Conservation (phyloP, 2,113 vertebrate species). For the Centropus unirufus region DNA sequence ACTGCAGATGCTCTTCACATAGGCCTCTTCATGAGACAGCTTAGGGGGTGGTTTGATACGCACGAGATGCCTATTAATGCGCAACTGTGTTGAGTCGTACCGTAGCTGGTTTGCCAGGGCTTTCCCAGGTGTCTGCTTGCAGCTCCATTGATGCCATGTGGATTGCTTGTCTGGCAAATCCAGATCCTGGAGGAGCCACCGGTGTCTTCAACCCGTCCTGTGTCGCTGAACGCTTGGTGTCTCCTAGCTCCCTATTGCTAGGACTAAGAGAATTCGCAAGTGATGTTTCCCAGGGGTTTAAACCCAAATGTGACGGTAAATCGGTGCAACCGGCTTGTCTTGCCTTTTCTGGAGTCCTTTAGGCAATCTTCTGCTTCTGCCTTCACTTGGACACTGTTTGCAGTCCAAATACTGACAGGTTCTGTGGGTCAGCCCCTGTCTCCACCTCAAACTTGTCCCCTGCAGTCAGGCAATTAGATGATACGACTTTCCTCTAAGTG, state of each 20-base stretch:
- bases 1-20: neutral
- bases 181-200: neutral
- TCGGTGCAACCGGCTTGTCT: neutral
- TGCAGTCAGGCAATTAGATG: neutral
- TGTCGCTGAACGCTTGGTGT: neutral
- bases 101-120: neutral
- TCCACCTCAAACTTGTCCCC: neutral
- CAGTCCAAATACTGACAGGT: neutral
- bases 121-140: neutral
- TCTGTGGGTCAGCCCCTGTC: neutral
- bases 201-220: neutral
- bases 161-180: neutral
- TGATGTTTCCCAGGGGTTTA: neutral
- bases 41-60: neutral
- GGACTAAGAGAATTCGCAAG: neutral
- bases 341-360: neutral
- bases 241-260: neutral
- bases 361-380: neutral
- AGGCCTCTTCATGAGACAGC: neutral
- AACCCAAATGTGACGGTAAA: neutral
- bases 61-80: neutral
- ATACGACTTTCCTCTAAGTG: constrained; percentile 44
- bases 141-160: neutral
- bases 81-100: neutral
- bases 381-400: neutral